phyloP scores from a whole-genome alignment of 2,113 vertebrate species.

The Calidris pugnax region DNA sequence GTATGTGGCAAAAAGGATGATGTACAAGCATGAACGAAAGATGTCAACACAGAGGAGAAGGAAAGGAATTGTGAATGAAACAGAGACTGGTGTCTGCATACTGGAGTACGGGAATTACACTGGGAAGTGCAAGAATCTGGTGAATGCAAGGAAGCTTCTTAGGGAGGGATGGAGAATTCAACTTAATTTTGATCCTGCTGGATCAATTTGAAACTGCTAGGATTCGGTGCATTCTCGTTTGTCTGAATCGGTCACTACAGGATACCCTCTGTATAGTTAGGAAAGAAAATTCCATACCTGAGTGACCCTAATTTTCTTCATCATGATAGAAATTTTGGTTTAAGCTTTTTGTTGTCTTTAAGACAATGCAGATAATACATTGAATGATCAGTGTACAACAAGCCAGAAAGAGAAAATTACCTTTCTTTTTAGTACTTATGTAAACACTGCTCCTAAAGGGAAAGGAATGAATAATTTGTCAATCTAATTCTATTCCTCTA shows the following conservation, averaged over 20 bases:
- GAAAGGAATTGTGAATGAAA: background rate
- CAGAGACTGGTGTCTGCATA: background rate
- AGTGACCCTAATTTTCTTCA: background rate
- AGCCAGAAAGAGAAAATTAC: background rate
- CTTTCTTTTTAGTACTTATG: background rate
- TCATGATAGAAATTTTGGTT: background rate
- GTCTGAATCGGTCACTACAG: background rate
- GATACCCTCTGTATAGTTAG: background rate
- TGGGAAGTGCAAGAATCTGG: background rate
- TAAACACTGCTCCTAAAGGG: background rate
- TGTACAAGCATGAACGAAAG: background rate
- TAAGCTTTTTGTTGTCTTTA: background rate
- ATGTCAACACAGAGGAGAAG: background rate
- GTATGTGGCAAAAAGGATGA: background rate
- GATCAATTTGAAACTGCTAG: background rate
- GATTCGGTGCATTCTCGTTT: background rate
- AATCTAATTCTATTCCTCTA: background rate
- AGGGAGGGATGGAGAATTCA: background rate
- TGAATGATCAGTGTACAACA: background rate
- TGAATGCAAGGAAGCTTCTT: background rate
- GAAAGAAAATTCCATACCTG: background rate
- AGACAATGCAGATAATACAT: background rate
- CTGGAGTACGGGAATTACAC: background rate
- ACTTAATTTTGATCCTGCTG: background rate
- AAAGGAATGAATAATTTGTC: background rate